phyloP scores from a whole-genome alignment of 2,888 invertebrate genomes.

The Diachrysia chrysitis region DNA sequence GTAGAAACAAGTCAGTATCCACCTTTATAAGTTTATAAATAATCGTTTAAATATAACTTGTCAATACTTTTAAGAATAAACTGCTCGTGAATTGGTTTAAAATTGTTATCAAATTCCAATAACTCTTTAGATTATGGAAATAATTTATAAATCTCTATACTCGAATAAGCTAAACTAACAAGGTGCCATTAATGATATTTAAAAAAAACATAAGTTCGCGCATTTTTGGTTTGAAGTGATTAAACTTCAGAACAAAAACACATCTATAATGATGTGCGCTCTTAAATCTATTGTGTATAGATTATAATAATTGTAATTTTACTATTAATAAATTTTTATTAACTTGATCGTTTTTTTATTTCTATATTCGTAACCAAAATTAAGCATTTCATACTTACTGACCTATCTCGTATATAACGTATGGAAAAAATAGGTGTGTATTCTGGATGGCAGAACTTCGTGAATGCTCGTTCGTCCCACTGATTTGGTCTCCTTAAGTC shows the following conservation, averaged over 20 bases:
- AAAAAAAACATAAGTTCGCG: conserved; percentile 58
- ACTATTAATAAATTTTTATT: conserved; percentile 74
- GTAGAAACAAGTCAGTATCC: too few species aligned
- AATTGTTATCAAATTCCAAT: too few species aligned
- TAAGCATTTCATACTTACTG: neutral
- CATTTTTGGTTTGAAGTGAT: neutral
- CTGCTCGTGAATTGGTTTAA: neutral
- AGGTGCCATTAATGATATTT: conserved; percentile 82
- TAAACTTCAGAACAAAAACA: neutral
- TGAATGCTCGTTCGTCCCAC: too few species aligned
- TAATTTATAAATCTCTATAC: conserved; percentile 45
- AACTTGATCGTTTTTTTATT: conserved; percentile 58
- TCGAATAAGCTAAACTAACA: conserved; percentile 66
- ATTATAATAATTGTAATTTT: conserved; percentile 59
- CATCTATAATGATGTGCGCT: conserved; percentile 14
- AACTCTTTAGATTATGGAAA: conserved; percentile 27
- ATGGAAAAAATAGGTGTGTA: too few species aligned
- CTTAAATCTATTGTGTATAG: conserved; percentile 53
- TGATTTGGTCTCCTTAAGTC: too few species aligned
- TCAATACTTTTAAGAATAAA: neutral
- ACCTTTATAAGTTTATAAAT: conserved; percentile 16
- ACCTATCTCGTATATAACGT: neutral
- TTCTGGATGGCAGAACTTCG: too few species aligned
- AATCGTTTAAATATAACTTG: neutral
- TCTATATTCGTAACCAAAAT: conserved; percentile 22